Evolutionary conservation across 2,888 invertebrate genomes (phyloP).

Genomic region (Coelopa pilipes): DNA sequence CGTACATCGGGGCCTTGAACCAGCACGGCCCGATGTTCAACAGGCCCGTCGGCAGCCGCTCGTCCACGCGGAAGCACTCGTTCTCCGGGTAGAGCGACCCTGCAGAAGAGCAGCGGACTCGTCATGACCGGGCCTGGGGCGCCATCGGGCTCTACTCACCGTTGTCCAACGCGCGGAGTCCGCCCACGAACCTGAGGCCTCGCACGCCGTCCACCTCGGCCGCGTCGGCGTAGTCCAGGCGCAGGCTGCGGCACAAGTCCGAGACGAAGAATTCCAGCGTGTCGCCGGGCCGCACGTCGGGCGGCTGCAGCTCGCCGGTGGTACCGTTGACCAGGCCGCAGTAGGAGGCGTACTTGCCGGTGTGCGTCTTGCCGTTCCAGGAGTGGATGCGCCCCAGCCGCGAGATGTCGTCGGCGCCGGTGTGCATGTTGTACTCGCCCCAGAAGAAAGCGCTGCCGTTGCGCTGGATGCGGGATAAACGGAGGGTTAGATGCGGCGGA

Average conservation of each 20-base stretch:
- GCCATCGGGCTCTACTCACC: constrained; percentile 61
- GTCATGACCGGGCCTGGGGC: too few species aligned
- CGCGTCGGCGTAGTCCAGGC: constrained; percentile 72
- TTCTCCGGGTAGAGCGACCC: constrained; percentile 71
- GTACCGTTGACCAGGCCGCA: constrained; percentile 76
- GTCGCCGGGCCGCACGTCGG: constrained; percentile 70
- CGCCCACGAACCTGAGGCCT: constrained; percentile 75
- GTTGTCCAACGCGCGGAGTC: constrained; percentile 74
- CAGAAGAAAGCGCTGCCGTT: constrained; percentile 79
- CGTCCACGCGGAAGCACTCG: constrained; percentile 78
- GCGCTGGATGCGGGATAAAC: constrained; percentile 71
- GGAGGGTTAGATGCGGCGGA: not conserved
- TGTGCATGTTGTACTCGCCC: constrained; percentile 79
- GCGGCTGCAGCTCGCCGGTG: constrained; percentile 81
- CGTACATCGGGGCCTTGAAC: constrained; percentile 82
- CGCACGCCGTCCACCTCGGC: constrained; percentile 70
- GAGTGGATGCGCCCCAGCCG: constrained; percentile 75
- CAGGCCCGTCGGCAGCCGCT: constrained; percentile 77
- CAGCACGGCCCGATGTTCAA: constrained; percentile 82
- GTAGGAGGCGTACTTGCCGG: constrained; percentile 67
- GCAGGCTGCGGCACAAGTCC: constrained; percentile 78
- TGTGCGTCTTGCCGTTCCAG: constrained; percentile 76
- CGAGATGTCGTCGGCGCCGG: constrained; percentile 72
- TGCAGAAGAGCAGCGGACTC: not conserved
- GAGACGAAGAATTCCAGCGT: constrained; percentile 75